phyloP scores from a whole-genome alignment of 2,113 vertebrate species.

The Alces alces region DNA sequence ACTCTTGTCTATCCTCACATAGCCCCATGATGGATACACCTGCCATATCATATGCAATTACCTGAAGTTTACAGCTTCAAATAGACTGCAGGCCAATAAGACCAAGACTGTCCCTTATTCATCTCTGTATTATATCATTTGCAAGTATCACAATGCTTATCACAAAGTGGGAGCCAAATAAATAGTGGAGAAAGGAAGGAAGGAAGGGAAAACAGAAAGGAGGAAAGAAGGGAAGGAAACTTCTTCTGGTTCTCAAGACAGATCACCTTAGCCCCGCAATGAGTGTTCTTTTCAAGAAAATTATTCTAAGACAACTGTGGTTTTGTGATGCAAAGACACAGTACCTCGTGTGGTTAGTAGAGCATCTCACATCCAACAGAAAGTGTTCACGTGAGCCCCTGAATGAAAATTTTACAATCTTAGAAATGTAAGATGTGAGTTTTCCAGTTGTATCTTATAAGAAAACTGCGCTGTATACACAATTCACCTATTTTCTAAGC shows the following conservation, averaged over 20 bases:
- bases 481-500: neutral
- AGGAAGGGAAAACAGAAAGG: neutral
- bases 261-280: neutral
- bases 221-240: neutral
- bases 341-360: neutral
- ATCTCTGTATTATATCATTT: neutral
- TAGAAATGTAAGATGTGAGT: neutral
- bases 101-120: neutral
- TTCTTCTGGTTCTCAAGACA: neutral
- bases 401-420: neutral
- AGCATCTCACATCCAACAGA: neutral
- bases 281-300: neutral
- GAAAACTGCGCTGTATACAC: neutral
- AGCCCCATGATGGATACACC: neutral
- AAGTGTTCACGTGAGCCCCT: neutral
- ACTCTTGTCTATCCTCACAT: neutral
- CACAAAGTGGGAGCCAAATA: neutral
- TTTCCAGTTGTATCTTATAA: neutral
- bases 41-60: neutral
- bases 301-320: neutral
- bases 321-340: neutral
- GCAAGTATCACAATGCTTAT: neutral
- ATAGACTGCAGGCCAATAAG: neutral
- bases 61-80: neutral
- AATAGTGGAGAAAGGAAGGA: neutral